Base-by-base conservation (phyloP, 1,140 invertebrate species). In the Lepidostoma basale region DNA sequence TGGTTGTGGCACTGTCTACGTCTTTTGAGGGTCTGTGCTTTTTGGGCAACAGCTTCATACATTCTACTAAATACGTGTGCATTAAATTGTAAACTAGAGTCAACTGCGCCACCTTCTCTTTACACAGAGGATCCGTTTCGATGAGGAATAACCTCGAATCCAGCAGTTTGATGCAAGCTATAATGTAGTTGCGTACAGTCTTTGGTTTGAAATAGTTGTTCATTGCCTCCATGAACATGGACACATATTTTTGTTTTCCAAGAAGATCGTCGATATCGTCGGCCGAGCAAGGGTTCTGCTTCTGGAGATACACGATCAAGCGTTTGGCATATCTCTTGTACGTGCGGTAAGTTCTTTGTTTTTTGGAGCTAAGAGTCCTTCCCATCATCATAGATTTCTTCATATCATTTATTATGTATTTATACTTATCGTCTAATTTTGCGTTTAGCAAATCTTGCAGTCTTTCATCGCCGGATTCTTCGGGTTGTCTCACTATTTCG, bases 301-400 rank as follows among this genome's bases (percentile, higher is more conserved):
- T 74, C 64, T 84, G 82, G 2, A 84, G 74, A 65, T 78, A 84
- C 0, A 79, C 77, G 26, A 84, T 84, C 23, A 84, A 70, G 26
- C 81, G 70, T 65, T 82, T 83, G 0, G 82, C 82, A 66, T 83
- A 83, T 16, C 82, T 76, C 33, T 81, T 74, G 68, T 83, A 83
- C 0, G 81, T 83, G 16, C 82, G 72, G 40, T 84, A 84, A 0
- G 77, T 79, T 75, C 82, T 81, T 45, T 81, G 77, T 62, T 84
- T 84, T 59, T 80, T 75, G 1, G 81, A 73, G 39, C 81, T 79
- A 0, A 83, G 74, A 3, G 79, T 81, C 52, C 81, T 76, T 6
- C 82, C 82, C 78, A 81, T 81, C 0, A 77, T 80, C 82, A 83
- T 83, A 2, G 79, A 81, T 74, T 83, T 83, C 70, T 83, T 83